Evolutionary conservation across 2,113 vertebrate genomes (phyloP).

Genomic region (Raphicerus campestris): DNA sequence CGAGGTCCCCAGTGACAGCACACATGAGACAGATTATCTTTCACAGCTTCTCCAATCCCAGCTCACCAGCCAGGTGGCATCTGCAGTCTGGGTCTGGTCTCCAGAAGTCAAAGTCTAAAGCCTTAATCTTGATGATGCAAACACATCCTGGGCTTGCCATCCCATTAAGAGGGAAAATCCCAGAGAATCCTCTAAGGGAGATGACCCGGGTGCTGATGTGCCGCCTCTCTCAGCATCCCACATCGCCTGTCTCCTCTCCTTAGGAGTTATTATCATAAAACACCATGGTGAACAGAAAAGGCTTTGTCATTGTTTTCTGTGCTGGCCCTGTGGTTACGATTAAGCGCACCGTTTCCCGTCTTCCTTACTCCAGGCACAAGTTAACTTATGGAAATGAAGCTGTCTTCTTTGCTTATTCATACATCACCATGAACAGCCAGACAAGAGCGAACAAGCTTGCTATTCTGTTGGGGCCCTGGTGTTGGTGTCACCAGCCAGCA

Average conservation of each 20-base stretch:
- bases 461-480: slow-evolving; percentile 38
- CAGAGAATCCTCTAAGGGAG: slow-evolving; percentile 27
- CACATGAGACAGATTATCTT: neutral
- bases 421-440: slow-evolving; percentile 78
- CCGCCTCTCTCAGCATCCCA: slow-evolving; percentile 28
- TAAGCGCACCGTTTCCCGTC: slow-evolving; percentile 60
- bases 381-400: slow-evolving; percentile 81
- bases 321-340: slow-evolving; percentile 74
- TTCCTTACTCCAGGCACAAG: slow-evolving; percentile 73
- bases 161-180: neutral
- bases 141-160: neutral
- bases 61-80: neutral
- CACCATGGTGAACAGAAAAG: slow-evolving; percentile 69
- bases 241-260: slow-evolving; percentile 6
- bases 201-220: neutral
- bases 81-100: neutral
- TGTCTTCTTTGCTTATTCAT: slow-evolving; percentile 78
- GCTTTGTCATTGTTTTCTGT: slow-evolving; percentile 70
- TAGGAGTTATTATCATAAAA: slow-evolving; percentile 72
- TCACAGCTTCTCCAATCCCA: neutral
- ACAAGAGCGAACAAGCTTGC: slow-evolving; percentile 70
- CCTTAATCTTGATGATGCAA: neutral
- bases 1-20: neutral
- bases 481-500: slow-evolving; percentile 42
- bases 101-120: neutral